Conservation (phyloP, 2,113 vertebrate species). For the Alectura lathami region DNA sequence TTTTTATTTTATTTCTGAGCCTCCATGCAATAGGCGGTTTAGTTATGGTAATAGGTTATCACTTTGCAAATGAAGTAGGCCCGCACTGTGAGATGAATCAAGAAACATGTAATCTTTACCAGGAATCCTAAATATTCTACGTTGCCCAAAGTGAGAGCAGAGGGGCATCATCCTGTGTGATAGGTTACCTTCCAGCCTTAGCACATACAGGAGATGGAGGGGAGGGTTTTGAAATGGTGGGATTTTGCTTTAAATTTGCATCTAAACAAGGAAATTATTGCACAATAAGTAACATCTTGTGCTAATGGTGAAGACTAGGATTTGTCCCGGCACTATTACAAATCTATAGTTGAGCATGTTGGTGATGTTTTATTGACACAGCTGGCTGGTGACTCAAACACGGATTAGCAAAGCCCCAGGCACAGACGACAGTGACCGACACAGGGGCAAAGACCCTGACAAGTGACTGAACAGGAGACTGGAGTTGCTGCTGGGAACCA, state of each 20-base stretch:
- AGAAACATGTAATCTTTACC: conserved; percentile 78
- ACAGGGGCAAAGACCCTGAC: background rate
- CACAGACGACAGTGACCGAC: background rate
- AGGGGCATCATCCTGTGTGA: background rate
- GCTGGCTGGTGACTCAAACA: background rate
- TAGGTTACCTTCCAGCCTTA: conserved; percentile 25
- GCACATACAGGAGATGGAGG: conserved; percentile 3
- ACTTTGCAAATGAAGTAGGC: conserved; percentile 85
- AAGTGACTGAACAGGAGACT: background rate
- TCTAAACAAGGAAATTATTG: conserved; percentile 36
- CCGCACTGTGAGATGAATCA: conserved; percentile 81
- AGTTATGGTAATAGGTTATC: conserved; percentile 86
- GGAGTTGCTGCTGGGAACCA: background rate
- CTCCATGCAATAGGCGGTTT: conserved; percentile 84
- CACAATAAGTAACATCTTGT: conserved; percentile 9
- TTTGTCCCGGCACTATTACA: background rate
- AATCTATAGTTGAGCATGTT: background rate
- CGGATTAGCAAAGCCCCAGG: background rate
- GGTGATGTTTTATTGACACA: background rate
- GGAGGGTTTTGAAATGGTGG: background rate
- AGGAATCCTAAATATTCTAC: conserved; percentile 73
- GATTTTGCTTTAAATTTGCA: conserved; percentile 31
- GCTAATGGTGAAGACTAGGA: background rate
- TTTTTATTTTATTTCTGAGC: conserved; percentile 89
- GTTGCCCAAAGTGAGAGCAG: conserved; percentile 29